phyloP scores from a whole-genome alignment of 2,797 vertebrate genomes.

The Moxostoma hubbsi region DNA sequence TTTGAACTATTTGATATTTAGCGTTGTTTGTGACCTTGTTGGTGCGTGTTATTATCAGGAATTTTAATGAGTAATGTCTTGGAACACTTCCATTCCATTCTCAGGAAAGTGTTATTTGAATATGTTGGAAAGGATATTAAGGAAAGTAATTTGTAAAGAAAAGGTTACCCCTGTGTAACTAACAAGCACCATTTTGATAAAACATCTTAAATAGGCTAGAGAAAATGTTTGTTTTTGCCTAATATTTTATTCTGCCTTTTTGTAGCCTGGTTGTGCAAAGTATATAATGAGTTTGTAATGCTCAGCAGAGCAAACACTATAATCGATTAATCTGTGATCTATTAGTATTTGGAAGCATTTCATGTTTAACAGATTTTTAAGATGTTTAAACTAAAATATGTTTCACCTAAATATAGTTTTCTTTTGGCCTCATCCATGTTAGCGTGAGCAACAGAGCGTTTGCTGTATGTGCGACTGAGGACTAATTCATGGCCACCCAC shows the following conservation, averaged over 20 bases:
- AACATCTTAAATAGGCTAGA: background rate
- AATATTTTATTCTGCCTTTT: too few relatives aligned
- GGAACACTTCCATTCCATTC: too few relatives aligned
- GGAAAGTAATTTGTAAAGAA: conserved; percentile 2
- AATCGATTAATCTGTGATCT: background rate
- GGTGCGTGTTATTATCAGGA: conserved; percentile 57
- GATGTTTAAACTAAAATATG: too few relatives aligned
- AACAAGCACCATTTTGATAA: background rate
- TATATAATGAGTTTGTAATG: too few relatives aligned
- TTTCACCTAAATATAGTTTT: background rate
- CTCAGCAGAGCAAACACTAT: too few relatives aligned
- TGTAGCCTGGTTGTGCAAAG: too few relatives aligned
- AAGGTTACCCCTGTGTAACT: background rate
- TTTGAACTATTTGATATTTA: background rate
- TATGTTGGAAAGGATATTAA: conserved; percentile 29
- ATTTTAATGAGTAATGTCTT: too few relatives aligned
- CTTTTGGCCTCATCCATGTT: conserved; percentile 13
- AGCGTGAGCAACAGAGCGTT: conserved; percentile 54
- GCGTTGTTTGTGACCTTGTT: background rate
- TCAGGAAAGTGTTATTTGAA: conserved; percentile 40
- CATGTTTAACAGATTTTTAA: background rate
- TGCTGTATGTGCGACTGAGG: conserved; percentile 54
- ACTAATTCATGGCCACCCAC: conserved; percentile 58
- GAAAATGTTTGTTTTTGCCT: background rate
- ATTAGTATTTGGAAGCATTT: background rate